Conservation (phyloP, 2,797 vertebrate genomes). For the Enoplosus armatus region DNA sequence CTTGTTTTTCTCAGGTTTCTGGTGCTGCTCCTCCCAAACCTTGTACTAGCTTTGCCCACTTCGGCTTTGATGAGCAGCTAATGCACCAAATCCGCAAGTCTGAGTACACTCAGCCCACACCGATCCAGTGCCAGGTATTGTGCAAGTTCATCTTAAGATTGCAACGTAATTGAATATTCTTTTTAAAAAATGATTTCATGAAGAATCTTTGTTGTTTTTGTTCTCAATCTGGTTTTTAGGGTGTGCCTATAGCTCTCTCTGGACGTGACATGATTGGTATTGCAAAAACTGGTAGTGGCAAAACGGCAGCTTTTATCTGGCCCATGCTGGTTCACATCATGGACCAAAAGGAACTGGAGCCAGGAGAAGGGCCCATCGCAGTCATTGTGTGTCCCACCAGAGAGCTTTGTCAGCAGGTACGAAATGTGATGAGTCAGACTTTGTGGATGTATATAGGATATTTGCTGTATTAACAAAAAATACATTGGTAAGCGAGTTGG, state of each 20-base stretch:
- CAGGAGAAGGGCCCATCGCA: conserved; percentile 96
- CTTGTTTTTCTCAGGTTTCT: conserved; percentile 87
- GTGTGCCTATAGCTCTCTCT: conserved; percentile 95
- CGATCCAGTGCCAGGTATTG: conserved; percentile 97
- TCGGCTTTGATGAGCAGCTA: conserved; percentile 96
- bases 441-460: not conserved
- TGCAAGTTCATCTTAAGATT: conserved; percentile 8
- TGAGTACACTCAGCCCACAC: conserved; percentile 97
- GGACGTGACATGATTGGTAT: conserved; percentile 99
- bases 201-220: not conserved
- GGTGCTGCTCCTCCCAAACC: conserved; percentile 97
- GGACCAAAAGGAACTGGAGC: conserved; percentile 97
- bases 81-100: conserved; percentile 99
- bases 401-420: conserved; percentile 98
- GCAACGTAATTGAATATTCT: not conserved
- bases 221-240: conserved; percentile 78
- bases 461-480: not conserved
- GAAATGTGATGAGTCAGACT: not conserved
- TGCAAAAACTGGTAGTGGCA: conserved; percentile 98
- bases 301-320: conserved; percentile 99
- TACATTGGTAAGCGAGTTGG: not conserved
- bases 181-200: not conserved
- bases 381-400: conserved; percentile 97
- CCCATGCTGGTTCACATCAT: conserved; percentile 99
- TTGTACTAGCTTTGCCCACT: conserved; percentile 97